These are phyloP conservation scores for Ectemnius cavifrons DNA, from an alignment of 2,888 invertebrate genomes.

Conservation along the genomic window DNA sequence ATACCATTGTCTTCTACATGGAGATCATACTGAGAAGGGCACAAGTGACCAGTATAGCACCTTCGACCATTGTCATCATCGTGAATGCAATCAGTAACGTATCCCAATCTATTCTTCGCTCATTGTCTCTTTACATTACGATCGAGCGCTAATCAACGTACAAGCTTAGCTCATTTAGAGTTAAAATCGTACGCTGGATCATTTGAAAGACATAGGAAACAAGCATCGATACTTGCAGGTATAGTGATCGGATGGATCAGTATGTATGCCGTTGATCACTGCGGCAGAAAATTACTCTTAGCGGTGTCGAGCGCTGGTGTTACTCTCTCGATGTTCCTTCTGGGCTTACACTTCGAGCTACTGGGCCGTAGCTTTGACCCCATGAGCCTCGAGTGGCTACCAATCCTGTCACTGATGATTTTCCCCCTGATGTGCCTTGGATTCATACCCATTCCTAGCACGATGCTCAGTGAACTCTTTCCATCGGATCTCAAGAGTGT, in stretches of 20 bases:
- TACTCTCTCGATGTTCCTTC: slow-evolving; percentile 44
- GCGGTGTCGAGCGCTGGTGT: slow-evolving; percentile 59
- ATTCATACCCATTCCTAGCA: slow-evolving; percentile 62
- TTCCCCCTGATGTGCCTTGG: slow-evolving; percentile 60
- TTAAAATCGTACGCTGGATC: too few relatives aligned
- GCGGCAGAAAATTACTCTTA: slow-evolving; percentile 67
- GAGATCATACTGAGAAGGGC: slow-evolving; percentile 64
- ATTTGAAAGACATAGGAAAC: too few relatives aligned
- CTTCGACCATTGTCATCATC: slow-evolving; percentile 59
- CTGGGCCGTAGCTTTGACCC: slow-evolving; percentile 48
- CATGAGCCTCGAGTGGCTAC: slow-evolving; percentile 57
- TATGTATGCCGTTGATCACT: slow-evolving; percentile 66
- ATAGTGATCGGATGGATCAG: slow-evolving; percentile 42
- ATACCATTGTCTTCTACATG: slow-evolving; percentile 61
- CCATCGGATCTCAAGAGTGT: slow-evolving; percentile 66
- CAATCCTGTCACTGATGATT: slow-evolving; percentile 56
- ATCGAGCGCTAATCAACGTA: too few relatives aligned
- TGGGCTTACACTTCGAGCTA: slow-evolving; percentile 63
- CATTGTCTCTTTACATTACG: too few relatives aligned
- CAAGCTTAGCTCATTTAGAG: too few relatives aligned
- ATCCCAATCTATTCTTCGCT: too few relatives aligned
- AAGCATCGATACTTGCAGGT: slow-evolving; percentile 27
- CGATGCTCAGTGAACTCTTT: slow-evolving; percentile 68
- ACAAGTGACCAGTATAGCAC: slow-evolving; percentile 52
- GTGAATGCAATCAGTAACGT: slow-evolving; percentile 43